Percentiles rank a stretch among this genome's conserved stretches.
phyloP scores from a whole-genome alignment of 2,888 invertebrate species.

The Dynastes hyllus region DNA sequence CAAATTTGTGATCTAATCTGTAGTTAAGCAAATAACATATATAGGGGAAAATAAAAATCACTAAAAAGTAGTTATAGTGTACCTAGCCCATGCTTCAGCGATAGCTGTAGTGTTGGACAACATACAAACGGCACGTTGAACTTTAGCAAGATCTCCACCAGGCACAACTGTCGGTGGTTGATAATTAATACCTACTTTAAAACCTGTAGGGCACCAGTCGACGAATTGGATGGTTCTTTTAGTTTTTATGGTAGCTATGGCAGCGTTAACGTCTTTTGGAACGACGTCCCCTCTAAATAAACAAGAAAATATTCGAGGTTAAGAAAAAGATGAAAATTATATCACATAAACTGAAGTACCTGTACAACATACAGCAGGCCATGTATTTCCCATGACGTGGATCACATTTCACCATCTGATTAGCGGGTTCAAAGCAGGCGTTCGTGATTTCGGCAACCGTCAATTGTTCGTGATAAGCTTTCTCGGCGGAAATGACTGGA shows the following conservation, averaged over 20 bases:
- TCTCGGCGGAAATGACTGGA: conserved; percentile 93
- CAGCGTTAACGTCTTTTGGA: conserved; percentile 92
- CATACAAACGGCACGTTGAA: conserved; percentile 97
- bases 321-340: not conserved
- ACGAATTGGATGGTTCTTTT: conserved; percentile 93
- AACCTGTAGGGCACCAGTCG: conserved; percentile 90
- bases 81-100: conserved; percentile 95
- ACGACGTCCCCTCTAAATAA: conserved; percentile 88
- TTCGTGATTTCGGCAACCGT: conserved; percentile 95
- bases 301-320: conserved; percentile 8
- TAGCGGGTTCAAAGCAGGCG: conserved; percentile 95
- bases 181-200: conserved; percentile 90
- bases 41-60: not conserved
- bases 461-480: conserved; percentile 94
- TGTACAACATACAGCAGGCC: conserved; percentile 96
- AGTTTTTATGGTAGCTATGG: conserved; percentile 95
- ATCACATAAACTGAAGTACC: conserved; percentile 64
- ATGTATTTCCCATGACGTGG: conserved; percentile 93
- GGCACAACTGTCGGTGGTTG: conserved; percentile 94
- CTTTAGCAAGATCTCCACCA: conserved; percentile 93
- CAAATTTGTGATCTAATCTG: conserved; percentile 94
- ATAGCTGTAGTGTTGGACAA: conserved; percentile 97
- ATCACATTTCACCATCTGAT: conserved; percentile 95
- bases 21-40: conserved; percentile 42
- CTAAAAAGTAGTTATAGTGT: conserved; percentile 60